Base-by-base conservation (phyloP, 2,113 vertebrate genomes). In the Opisthocomus hoazin region DNA sequence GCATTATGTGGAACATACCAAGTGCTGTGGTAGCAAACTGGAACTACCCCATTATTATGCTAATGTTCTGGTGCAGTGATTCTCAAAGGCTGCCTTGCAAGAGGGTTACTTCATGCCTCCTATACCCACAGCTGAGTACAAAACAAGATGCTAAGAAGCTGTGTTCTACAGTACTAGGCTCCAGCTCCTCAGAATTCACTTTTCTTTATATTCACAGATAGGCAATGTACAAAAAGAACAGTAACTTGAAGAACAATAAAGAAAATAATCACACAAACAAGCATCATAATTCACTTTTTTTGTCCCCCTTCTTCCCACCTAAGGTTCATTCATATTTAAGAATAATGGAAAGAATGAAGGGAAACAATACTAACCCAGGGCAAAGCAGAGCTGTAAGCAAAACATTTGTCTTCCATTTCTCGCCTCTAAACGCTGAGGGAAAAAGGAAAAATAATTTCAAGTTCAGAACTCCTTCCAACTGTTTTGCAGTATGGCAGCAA, bases 351-450 rank as follows among this genome's bases (percentile, higher is more conserved):
- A 92, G 32, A 69, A 75, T 3, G 4, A 87, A 23, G 7, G 22
- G 21, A 89, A 83, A 53, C 23, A 71, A 57, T 96, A 98, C 98
- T 87, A 96, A 99, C 99, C 99, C 98, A 48, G 98, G 99, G 91
- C 98, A 99, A 82, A 99, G 91, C 32, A 99, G 98, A 37, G 98
- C 98, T 8, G 98, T 99, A 97, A 99, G 97, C 90, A 99, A 93
- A 80, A 99, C 98, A 14, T 99, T 99, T 36, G 98, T 99, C 98
- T 99, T 99, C 99, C 99, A 99, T 88, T 99, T 99, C 95, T 99
- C 98, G 12, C 98, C 98, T 94, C 98, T 98, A 94, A 99, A 99
- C 7, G 99, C 99, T 99, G 94, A 91, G 26, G 48, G 82, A 94
- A 84, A 92, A 96, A 95, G 60, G 18, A 83, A 85, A 57, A 93